These are phyloP conservation scores for Trilocha varians DNA, from an alignment of 2,888 invertebrate species.

Conservation along the genomic window DNA sequence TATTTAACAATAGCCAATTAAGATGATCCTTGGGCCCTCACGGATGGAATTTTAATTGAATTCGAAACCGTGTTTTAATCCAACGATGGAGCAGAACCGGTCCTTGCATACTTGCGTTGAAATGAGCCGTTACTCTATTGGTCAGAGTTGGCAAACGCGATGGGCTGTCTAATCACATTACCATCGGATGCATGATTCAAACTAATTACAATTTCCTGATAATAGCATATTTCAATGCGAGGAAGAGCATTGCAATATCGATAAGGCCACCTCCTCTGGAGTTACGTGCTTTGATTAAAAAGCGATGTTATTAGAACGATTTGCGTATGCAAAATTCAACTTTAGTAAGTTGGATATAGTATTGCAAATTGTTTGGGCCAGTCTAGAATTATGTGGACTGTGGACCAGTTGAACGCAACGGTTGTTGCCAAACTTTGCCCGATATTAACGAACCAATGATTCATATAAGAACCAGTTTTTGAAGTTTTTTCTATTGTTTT, in stretches of 20 bases:
- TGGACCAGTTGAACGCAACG: constrained; percentile 16
- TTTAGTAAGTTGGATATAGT: not conserved
- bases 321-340: not conserved
- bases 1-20: too few relatives aligned
- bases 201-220: constrained; percentile 12
- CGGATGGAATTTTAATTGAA: too few relatives aligned
- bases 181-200: constrained; percentile 2
- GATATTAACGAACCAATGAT: constrained; percentile 17
- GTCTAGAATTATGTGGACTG: not conserved
- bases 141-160: constrained; percentile 4
- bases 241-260: constrained; percentile 13
- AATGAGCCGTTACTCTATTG: not conserved
- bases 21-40: too few relatives aligned
- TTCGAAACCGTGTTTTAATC: too few relatives aligned
- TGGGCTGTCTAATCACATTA: constrained; percentile 1
- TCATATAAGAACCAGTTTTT: constrained; percentile 18
- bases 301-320: constrained; percentile 3
- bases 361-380: not conserved
- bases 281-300: constrained; percentile 8
- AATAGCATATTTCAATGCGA: constrained; percentile 12
- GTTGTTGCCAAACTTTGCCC: constrained; percentile 17
- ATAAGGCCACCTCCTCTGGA: constrained; percentile 13
- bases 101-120: not conserved
- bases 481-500: constrained; percentile 11
- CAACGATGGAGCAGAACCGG: too few relatives aligned